Evolutionary conservation across 2,797 vertebrate species (phyloP), one percentile per base, ranked within the genome.

Genomic region (Danio tinwini): DNA sequence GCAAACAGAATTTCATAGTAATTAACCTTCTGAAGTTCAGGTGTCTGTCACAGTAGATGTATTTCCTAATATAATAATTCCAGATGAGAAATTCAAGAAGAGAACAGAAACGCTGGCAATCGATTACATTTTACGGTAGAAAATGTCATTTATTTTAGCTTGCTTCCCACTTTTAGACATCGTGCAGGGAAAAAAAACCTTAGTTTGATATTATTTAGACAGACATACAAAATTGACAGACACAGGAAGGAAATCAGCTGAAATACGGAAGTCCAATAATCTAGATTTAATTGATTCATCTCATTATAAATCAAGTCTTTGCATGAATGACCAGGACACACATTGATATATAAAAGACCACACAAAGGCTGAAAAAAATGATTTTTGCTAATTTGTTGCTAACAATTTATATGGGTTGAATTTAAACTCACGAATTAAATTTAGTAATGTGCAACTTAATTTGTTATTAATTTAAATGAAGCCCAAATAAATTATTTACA

Each of bases 221-320:
- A 21, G 6, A 42, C n/a, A 4, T 62, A 5, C n/a, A n/a, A 52
- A 65, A 55, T 39, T 29, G 16, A 68, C 19, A 3, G 49, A 29
- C n/a, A 44, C 62, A 76, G 61, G 64, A 82, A 39, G 47, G 16
- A 44, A 73, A 0, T 13, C 13, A 21, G 53, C 45, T 53, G n/a
- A 12, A 40, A 69, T 5, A n/a, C 16, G 4, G 61, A 42, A 44
- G 37, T 67, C 16, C 70, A 37, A 55, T 80, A 80, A 86, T 83
- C 76, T 77, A 63, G 76, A 85, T 86, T 83, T 72, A 44, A 59
- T 9, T 19, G 11, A 81, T 62, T 52, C 45, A 68, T 76, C 12
- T n/a, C n/a, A 44, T 73, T 55, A 64, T 29, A 64, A 52, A 53
- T 42, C 14, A 73, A 50, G n/a, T 45, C 44, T 63, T 37, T 49